Conservation (phyloP, 2,113 vertebrate species). For the Cyanoramphus novaezelandiae region DNA sequence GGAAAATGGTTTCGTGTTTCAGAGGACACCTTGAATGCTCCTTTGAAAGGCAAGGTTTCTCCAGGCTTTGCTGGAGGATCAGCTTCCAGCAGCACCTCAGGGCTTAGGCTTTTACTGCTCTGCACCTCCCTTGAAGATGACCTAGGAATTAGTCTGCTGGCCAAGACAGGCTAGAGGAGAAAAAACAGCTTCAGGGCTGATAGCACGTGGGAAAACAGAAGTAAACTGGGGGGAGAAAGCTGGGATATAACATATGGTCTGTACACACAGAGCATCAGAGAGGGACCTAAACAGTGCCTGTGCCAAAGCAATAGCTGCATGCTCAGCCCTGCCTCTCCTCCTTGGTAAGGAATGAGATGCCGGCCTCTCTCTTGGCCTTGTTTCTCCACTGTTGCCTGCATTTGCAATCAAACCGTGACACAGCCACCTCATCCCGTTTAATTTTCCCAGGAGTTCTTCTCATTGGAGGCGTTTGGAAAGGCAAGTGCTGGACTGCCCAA, state of each 20-base stretch:
- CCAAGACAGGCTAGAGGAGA: background rate
- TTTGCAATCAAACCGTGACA: background rate
- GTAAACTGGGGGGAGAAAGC: background rate
- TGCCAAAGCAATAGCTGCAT: background rate
- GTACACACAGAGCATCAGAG: background rate
- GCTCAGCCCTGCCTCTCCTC: background rate
- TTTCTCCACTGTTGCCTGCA: background rate
- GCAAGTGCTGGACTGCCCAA: background rate
- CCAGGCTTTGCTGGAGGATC: background rate
- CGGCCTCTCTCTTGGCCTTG: background rate
- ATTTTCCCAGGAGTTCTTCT: background rate
- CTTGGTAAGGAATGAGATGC: background rate
- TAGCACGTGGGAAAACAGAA: background rate
- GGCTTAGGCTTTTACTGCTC: background rate
- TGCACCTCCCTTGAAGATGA: background rate
- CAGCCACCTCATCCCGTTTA: background rate
- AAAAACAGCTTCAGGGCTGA: background rate
- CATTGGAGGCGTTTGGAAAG: background rate
- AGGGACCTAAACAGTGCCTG: background rate
- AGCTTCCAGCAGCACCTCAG: background rate
- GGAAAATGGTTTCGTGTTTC: background rate
- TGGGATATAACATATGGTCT: background rate
- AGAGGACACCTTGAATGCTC: background rate
- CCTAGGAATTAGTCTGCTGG: background rate
- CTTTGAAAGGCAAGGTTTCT: background rate